A percentile compares a stretch with the other conserved stretches of the same genome.
Evolutionary conservation across 64 coral and sea anemone genomes (phyloP).

Genomic region (Dendronephthya gigantea): DNA sequence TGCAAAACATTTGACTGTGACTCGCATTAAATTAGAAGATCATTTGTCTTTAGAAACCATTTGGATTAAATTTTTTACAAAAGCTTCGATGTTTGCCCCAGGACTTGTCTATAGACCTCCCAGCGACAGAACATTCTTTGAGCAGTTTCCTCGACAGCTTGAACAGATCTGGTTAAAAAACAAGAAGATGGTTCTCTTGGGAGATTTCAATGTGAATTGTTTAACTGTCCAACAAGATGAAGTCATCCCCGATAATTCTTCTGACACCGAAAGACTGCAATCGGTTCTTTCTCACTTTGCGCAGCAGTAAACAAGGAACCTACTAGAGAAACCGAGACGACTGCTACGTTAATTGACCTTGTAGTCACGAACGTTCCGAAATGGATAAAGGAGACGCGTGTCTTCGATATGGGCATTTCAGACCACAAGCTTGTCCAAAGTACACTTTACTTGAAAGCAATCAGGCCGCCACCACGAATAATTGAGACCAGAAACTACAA

Average conservation of each 20-base stretch:
- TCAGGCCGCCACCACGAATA: conserved; percentile 29
- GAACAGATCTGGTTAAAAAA: conserved; percentile 27
- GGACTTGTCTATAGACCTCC: conserved; percentile 26
- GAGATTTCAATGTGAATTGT: conserved; percentile 21
- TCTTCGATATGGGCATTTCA: conserved; percentile 28
- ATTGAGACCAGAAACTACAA: conserved; percentile 44
- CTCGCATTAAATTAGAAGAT: conserved; percentile 19
- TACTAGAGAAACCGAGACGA: conserved; percentile 33
- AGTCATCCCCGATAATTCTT: too few relatives aligned
- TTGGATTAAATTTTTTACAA: conserved; percentile 30
- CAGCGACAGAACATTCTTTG: conserved; percentile 35
- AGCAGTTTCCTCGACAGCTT: conserved; percentile 28
- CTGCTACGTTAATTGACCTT: conserved; percentile 35
- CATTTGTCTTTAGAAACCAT: conserved; percentile 7
- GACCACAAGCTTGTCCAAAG: conserved; percentile 31
- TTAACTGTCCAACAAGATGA: too few relatives aligned
- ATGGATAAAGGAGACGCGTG: conserved; percentile 13
- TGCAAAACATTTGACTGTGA: conserved; percentile 21
- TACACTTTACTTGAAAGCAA: conserved; percentile 33
- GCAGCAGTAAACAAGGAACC: conserved; percentile 41
- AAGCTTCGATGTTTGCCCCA: background rate
- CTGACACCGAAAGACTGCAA: conserved; percentile 30
- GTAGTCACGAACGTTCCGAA: conserved; percentile 35
- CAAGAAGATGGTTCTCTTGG: conserved; percentile 33
- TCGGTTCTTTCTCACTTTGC: conserved; percentile 34